Percentiles rank a stretch among this genome's conserved stretches.
Conservation (phyloP, 2,888 invertebrate genomes). For the Acrobasis repandana region DNA sequence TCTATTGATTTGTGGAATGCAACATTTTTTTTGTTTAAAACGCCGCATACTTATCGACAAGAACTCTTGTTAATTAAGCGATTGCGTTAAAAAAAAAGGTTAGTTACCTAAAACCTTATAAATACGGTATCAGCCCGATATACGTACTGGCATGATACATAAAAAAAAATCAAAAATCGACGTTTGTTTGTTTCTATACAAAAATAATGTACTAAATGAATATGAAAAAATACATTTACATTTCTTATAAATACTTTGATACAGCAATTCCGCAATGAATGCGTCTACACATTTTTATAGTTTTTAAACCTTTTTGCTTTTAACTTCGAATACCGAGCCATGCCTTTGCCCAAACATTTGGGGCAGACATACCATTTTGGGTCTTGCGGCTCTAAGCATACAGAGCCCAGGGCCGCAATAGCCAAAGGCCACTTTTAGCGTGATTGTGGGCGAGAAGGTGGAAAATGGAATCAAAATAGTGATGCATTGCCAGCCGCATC, state of each 20-base stretch:
- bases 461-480: too few relatives aligned
- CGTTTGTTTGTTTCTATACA: constrained; percentile 13
- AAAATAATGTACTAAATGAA: constrained; percentile 30
- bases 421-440: too few relatives aligned
- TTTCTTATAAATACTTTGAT: constrained; percentile 16
- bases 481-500: too few relatives aligned
- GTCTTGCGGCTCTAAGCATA: too few relatives aligned
- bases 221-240: constrained; percentile 16
- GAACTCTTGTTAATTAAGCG: not conserved
- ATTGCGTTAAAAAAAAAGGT: not conserved
- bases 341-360: too few relatives aligned
- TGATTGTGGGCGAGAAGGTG: too few relatives aligned
- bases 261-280: constrained; percentile 9
- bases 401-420: too few relatives aligned
- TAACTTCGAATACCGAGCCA: too few relatives aligned
- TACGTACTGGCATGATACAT: constrained; percentile 38
- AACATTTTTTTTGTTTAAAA: not conserved
- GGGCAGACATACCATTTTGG: too few relatives aligned
- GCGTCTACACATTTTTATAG: not conserved
- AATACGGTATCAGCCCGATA: not conserved
- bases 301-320: too few relatives aligned
- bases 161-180: constrained; percentile 24
- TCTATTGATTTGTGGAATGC: not conserved
- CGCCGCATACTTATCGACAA: not conserved
- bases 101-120: constrained; percentile 8